phyloP scores from a whole-genome alignment of 2,888 invertebrate species.

The Drosophila anomelani region DNA sequence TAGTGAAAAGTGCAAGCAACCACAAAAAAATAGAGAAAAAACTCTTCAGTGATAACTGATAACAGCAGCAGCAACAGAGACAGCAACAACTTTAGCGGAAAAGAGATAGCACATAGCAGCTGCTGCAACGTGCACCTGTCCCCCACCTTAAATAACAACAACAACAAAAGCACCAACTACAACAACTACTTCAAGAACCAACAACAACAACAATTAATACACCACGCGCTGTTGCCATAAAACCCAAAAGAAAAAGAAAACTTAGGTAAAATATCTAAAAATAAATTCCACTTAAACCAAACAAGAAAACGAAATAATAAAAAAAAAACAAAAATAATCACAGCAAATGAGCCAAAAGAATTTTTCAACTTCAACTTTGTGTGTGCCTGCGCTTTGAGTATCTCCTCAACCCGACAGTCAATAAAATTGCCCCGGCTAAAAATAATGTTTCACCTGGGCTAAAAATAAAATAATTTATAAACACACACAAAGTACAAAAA shows the following conservation, averaged over 20 bases:
- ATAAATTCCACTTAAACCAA: constrained; percentile 69
- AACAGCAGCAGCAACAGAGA: constrained; percentile 30
- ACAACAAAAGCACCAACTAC: constrained; percentile 15
- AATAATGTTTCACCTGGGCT: constrained; percentile 42
- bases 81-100: constrained; percentile 47
- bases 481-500: constrained; percentile 28
- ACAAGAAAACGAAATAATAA: constrained; percentile 49
- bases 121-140: constrained; percentile 56
- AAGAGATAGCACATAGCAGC: constrained; percentile 35
- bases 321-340: constrained; percentile 33
- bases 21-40: constrained; percentile 26
- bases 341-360: constrained; percentile 43
- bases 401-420: constrained; percentile 29
- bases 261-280: constrained; percentile 83
- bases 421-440: constrained; percentile 51
- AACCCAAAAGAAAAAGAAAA: constrained; percentile 71
- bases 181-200: constrained; percentile 44
- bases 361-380: constrained; percentile 45
- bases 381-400: constrained; percentile 13
- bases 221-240: constrained; percentile 49
- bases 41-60: constrained; percentile 51
- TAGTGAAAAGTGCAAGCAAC: constrained; percentile 40
- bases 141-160: constrained; percentile 19
- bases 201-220: constrained; percentile 40
- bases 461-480: constrained; percentile 42